Conservation (phyloP, 2,888 invertebrate genomes). For the Plusia festucae region DNA sequence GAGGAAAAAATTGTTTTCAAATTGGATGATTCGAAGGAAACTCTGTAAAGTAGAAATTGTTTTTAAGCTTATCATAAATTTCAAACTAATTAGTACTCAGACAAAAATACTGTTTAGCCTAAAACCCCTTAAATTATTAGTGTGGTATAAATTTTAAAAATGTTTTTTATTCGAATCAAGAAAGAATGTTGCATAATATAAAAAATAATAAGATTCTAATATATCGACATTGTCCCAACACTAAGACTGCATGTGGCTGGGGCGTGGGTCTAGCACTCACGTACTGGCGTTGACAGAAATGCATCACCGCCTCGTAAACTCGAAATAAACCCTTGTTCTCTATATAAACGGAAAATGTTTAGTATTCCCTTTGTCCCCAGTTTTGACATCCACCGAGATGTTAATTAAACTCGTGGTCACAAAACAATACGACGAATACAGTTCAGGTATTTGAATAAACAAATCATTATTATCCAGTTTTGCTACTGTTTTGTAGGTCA, state of each 20-base stretch:
- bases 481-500: conserved; percentile 24
- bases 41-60: conserved; percentile 27
- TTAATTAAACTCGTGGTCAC: conserved; percentile 38
- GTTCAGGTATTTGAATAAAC: conserved; percentile 30
- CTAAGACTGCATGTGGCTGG: conserved; percentile 40
- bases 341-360: conserved; percentile 19
- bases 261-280: conserved; percentile 41
- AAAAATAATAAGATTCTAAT: too few relatives aligned
- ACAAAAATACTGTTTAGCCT: background rate
- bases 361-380: conserved; percentile 17
- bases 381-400: conserved; percentile 5
- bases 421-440: conserved; percentile 25
- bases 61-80: conserved; percentile 12
- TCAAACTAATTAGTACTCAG: background rate
- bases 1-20: conserved; percentile 29
- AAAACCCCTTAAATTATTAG: background rate
- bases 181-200: too few relatives aligned
- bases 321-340: conserved; percentile 21
- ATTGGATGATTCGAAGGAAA: conserved; percentile 16
- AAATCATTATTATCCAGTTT: conserved; percentile 41
- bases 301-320: conserved; percentile 57
- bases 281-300: conserved; percentile 58
- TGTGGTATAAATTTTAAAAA: too few relatives aligned
- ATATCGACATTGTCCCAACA: conserved; percentile 44
- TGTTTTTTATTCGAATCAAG: too few relatives aligned